Percentiles rank a stretch among this genome's conserved stretches.
phyloP scores from a whole-genome alignment of 2,797 vertebrate genomes.

The Ciconia nigra region DNA sequence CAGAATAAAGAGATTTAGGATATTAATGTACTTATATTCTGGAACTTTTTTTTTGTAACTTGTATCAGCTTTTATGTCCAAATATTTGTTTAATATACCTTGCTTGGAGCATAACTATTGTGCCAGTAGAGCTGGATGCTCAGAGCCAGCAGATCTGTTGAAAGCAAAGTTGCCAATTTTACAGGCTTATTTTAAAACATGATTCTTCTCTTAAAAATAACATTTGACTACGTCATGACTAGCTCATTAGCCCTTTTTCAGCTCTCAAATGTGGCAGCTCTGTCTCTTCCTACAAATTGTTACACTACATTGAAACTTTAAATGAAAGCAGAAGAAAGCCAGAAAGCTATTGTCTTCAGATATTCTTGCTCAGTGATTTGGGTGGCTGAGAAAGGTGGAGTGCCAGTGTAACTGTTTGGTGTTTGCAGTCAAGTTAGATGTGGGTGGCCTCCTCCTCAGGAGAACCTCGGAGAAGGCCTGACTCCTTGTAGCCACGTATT shows the following conservation, averaged over 20 bases:
- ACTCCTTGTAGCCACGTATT: not conserved
- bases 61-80: not conserved
- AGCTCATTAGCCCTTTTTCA: not conserved
- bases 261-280: not conserved
- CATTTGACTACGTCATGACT: not conserved
- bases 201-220: not conserved
- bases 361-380: not conserved
- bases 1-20: not conserved
- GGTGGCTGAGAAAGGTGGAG: not conserved
- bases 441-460: not conserved
- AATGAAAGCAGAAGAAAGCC: not conserved
- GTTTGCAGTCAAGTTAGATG: not conserved
- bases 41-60: not conserved
- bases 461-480: not conserved
- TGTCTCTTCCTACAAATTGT: not conserved
- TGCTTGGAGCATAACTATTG: not conserved
- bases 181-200: not conserved
- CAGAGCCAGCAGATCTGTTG: not conserved
- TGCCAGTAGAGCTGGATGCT: not conserved
- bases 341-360: not conserved
- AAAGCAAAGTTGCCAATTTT: not conserved
- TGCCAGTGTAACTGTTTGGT: fast-evolving
- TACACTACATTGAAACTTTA: not conserved
- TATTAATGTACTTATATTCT: not conserved
- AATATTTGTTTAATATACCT: not conserved